These are phyloP conservation scores for Polydrusus tereticollis DNA, from an alignment of 2,888 invertebrate genomes.

Conservation along the genomic window DNA sequence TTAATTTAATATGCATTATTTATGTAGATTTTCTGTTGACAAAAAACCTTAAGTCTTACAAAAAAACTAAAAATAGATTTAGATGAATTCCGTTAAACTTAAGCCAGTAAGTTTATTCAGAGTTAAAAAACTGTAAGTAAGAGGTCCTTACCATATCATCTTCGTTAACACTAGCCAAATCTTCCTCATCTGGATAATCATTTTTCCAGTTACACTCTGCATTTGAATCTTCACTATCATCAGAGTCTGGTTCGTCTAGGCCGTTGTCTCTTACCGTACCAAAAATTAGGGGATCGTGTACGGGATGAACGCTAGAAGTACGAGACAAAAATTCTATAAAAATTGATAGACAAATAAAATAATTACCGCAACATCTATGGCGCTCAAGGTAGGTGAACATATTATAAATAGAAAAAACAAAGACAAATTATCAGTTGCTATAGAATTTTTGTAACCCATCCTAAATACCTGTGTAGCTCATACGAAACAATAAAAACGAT, in stretches of 20 bases:
- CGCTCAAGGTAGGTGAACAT: too few species aligned
- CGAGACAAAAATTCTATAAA: conserved; percentile 38
- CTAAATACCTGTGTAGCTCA: neutral
- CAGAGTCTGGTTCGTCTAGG: conserved; percentile 62
- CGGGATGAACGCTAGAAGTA: conserved; percentile 63
- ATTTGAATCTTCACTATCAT: conserved; percentile 80
- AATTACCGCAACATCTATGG: too few species aligned
- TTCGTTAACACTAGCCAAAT: conserved; percentile 71
- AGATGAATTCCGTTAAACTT: too few species aligned
- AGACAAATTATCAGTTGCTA: neutral
- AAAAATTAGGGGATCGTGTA: conserved; percentile 64
- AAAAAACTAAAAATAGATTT: too few species aligned
- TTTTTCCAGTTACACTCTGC: conserved; percentile 83
- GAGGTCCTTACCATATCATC: conserved; percentile 70
- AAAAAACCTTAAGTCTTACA: too few species aligned
- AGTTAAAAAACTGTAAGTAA: neutral
- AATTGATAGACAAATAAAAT: neutral
- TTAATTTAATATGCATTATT: too few species aligned
- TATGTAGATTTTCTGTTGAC: too few species aligned
- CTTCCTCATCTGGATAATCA: conserved; percentile 78
- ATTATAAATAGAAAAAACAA: too few species aligned
- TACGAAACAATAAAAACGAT: too few species aligned
- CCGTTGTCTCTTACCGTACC: conserved; percentile 60
- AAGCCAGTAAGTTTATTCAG: too few species aligned
- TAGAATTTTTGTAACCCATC: neutral